phyloP scores from a whole-genome alignment of 2,797 vertebrate species.

The Harpagifer antarcticus region DNA sequence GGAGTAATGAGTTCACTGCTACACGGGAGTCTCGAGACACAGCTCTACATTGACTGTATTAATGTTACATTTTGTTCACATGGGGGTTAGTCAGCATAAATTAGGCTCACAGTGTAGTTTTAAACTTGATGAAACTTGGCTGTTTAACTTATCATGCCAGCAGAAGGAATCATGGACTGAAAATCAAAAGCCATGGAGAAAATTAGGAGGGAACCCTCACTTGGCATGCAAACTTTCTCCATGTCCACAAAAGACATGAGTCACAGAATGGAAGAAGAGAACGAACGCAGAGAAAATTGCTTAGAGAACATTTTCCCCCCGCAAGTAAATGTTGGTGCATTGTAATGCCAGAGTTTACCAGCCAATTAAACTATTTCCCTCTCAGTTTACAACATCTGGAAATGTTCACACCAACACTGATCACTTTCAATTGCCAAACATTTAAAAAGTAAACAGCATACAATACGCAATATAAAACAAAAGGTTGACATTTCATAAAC shows the following conservation, averaged over 20 bases:
- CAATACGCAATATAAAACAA: constrained; percentile 11
- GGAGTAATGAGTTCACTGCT: constrained; percentile 16
- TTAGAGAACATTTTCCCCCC: constrained; percentile 33
- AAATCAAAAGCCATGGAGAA: constrained; percentile 44
- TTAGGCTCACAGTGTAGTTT: constrained; percentile 35
- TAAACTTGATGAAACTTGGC: constrained; percentile 39
- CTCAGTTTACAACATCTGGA: constrained; percentile 74
- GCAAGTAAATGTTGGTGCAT: constrained; percentile 23
- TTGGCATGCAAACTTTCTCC: constrained; percentile 61
- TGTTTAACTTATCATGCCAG: constrained; percentile 46
- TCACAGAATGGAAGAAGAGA: constrained; percentile 32
- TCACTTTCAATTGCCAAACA: constrained; percentile 37
- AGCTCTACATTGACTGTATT: constrained; percentile 29
- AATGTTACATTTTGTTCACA: constrained; percentile 25
- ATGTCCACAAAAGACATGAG: constrained; percentile 55
- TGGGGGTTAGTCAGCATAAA: constrained; percentile 51
- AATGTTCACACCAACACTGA: constrained; percentile 60
- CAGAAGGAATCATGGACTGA: constrained; percentile 50
- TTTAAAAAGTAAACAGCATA: constrained; percentile 29
- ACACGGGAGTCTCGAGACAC: constrained; percentile 13
- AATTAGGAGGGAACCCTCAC: constrained; percentile 46
- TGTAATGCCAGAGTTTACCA: constrained; percentile 43
- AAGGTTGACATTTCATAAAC: constrained; percentile 6
- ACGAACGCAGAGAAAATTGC: constrained; percentile 36
- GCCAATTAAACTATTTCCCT: constrained; percentile 66